Conservation (phyloP, 1,140 invertebrate species). For the Bombus fervidus region DNA sequence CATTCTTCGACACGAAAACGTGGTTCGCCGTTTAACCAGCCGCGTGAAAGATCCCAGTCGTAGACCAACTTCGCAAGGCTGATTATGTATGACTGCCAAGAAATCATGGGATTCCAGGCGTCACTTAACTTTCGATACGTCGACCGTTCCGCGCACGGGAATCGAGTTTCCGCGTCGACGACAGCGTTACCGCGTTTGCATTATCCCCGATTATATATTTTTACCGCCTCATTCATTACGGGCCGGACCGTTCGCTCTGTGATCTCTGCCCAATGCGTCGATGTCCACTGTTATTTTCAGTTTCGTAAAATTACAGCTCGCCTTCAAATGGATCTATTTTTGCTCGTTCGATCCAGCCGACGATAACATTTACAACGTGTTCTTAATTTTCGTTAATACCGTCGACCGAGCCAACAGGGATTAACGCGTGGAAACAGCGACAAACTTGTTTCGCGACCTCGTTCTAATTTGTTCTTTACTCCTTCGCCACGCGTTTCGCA, state of each 20-base stretch:
- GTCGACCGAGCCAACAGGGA: not conserved
- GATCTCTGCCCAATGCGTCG: not conserved
- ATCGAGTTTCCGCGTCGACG: constrained; percentile 51
- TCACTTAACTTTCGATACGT: constrained; percentile 58
- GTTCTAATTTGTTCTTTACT: constrained; percentile 1
- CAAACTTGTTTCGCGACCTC: constrained; percentile 22
- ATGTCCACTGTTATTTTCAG: constrained; percentile 49
- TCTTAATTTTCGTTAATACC: too few relatives aligned
- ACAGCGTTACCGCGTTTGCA: constrained; percentile 44
- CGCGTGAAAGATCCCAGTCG: constrained; percentile 36
- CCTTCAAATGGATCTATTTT: not conserved
- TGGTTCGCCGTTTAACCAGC: constrained; percentile 37
- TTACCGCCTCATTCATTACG: constrained; percentile 53
- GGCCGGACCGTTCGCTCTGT: not conserved
- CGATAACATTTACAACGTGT: not conserved
- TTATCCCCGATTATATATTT: constrained; percentile 57
- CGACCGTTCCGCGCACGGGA: constrained; percentile 29
- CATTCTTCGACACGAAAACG: constrained; percentile 60
- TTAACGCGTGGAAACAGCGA: not conserved
- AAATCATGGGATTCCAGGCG: constrained; percentile 55
- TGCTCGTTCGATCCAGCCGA: not conserved
- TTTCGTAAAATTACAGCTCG: constrained; percentile 22
- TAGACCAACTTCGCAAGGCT: constrained; percentile 5
- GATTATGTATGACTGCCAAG: constrained; percentile 57
- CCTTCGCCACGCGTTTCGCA: not conserved